Base-by-base conservation (phyloP, 2,888 invertebrate genomes). In the Latrodectus elegans region DNA sequence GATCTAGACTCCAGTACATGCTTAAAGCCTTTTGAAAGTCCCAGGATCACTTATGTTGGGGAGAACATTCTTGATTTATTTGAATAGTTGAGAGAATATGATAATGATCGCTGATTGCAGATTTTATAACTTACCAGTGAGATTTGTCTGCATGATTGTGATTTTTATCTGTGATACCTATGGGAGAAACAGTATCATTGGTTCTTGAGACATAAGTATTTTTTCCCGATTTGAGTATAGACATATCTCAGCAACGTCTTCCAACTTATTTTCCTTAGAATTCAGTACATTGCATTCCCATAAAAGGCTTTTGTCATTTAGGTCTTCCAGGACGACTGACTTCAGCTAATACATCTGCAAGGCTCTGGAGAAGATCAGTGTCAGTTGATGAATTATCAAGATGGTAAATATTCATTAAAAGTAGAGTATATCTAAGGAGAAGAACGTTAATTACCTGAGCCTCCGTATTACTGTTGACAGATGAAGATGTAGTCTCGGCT, bases 171-270 rank as follows among this genome's bases (percentile, higher is more conserved):
- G 64, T 75, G 11, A 55, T 60, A 49, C 64, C 75, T 6, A 75
- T 11, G 15, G 75, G 4, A 12, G 75, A 75, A 4, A 22, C 75
- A n/a, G 75, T 75, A n/a, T 22, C 75, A 26, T 60, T 64, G 8
- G 75, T 75, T 75, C 14, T 55, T 10, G 75, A 75, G 75, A 75
- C 26, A 26, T 22, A 64, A 11, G 60, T 75, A 60, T 75, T 75
- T 64, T 75, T 38, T 60, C 75, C 64, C 26, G 9, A 60, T 12
- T 75, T 75, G 17, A 75, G 64, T 14, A 38, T 60, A 49, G 64
- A 4, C 17, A 75, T 12, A 49, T 75, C 14, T 75, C 75, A 22
- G 26, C 75, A 60, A 75, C 2, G 11, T 75, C n/a, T 8, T 15
- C n/a, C 64, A 9, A 14, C 6, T 64, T 4, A n/a, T 8, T 4